These are phyloP conservation scores for Chrysemys picta DNA, from an alignment of 2,113 vertebrate genomes.

Conservation along the genomic window DNA sequence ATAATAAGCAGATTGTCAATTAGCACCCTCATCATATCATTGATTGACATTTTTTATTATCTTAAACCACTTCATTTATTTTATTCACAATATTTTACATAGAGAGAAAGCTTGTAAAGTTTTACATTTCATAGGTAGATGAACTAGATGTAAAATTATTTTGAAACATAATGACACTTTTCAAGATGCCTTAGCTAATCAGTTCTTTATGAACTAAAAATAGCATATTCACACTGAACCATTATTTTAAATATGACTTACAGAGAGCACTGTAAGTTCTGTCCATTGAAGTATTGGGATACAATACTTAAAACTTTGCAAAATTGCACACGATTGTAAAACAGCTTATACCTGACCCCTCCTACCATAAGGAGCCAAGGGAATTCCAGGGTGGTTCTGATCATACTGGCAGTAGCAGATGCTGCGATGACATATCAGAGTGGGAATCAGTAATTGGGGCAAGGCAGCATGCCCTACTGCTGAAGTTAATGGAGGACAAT, in stretches of 20 bases:
- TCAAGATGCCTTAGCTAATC: constrained; percentile 1
- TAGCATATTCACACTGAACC: background rate
- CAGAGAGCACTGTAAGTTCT: background rate
- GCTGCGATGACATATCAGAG: background rate
- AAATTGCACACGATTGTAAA: background rate
- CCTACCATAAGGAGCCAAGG: background rate
- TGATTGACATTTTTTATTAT: background rate
- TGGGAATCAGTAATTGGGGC: background rate
- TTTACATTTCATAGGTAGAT: background rate
- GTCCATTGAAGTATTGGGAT: background rate
- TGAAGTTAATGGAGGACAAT: background rate
- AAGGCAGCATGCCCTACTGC: background rate
- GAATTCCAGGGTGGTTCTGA: background rate
- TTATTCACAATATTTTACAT: background rate
- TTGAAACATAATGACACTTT: constrained; percentile 9
- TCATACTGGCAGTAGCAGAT: background rate
- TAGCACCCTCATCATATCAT: background rate
- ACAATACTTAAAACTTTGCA: background rate
- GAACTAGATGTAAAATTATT: background rate
- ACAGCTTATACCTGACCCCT: background rate
- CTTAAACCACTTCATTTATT: background rate
- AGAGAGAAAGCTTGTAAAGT: background rate
- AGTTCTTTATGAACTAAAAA: constrained; percentile 20
- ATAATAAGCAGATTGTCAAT: background rate
- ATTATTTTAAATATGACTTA: background rate